Percentiles rank a stretch among this genome's conserved stretches.
Conservation (phyloP, 2,113 vertebrate genomes). For the Genyomyrus donnyi region DNA sequence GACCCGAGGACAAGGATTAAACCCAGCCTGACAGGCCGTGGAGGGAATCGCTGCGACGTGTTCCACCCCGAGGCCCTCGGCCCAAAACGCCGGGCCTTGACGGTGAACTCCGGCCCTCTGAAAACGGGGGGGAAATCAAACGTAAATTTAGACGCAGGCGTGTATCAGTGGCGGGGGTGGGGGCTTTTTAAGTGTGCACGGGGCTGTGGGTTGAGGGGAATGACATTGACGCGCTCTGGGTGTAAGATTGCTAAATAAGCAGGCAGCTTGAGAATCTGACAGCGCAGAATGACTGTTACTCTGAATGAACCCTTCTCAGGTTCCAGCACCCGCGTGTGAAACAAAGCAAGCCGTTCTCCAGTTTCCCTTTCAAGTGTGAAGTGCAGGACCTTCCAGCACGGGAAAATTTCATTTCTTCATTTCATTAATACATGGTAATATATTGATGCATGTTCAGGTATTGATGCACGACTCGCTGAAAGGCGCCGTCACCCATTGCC, state of each 20-base stretch:
- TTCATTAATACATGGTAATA: not conserved
- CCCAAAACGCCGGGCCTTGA: not conserved
- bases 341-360: not conserved
- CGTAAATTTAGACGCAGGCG: not conserved
- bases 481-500: not conserved
- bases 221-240: not conserved
- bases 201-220: not conserved
- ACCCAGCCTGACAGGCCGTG: constrained; percentile 49
- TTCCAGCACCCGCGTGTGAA: constrained; percentile 11
- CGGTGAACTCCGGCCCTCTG: not conserved
- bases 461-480: not conserved
- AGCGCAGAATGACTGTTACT: constrained; percentile 22
- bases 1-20: constrained; percentile 46
- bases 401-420: not conserved
- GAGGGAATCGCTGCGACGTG: constrained; percentile 16
- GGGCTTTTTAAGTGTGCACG: not conserved
- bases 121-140: not conserved
- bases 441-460: not conserved
- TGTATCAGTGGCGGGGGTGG: not conserved
- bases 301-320: constrained; percentile 21
- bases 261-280: constrained; percentile 20
- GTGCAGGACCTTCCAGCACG: not conserved
- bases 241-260: constrained; percentile 31
- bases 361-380: constrained; percentile 3
- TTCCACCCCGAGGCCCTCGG: not conserved